Evolutionary conservation across 2,113 vertebrate species (phyloP).

Genomic region (Chaetops frenatus): DNA sequence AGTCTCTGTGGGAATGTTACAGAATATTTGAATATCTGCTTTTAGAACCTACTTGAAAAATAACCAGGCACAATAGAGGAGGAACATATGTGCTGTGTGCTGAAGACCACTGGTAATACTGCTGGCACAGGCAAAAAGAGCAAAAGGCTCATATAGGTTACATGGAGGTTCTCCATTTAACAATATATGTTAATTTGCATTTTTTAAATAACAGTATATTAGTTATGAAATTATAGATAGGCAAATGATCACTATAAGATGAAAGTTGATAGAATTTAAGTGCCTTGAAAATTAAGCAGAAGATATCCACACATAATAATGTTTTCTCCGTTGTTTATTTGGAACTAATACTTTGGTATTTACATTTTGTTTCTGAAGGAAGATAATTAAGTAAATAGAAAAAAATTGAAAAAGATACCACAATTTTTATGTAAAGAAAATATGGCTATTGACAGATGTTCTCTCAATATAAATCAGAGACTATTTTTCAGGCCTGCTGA

Average conservation of each 20-base stretch:
- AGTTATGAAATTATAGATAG: neutral
- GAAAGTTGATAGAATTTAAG: neutral
- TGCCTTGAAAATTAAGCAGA: neutral
- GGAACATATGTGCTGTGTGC: neutral
- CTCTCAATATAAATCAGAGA: neutral
- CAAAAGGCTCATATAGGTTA: neutral
- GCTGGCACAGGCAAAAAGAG: neutral
- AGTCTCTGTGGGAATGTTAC: neutral
- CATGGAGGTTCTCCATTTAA: neutral
- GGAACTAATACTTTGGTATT: neutral
- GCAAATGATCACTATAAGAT: neutral
- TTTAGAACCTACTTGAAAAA: conserved; percentile 12
- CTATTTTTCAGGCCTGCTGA: neutral
- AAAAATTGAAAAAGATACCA: neutral
- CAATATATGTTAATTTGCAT: neutral
- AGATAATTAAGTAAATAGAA: neutral
- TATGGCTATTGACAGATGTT: neutral
- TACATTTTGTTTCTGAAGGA: neutral
- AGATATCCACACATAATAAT: neutral
- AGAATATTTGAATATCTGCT: conserved; percentile 18
- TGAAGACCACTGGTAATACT: neutral
- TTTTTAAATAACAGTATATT: neutral
- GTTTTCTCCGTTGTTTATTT: neutral
- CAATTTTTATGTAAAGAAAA: neutral
- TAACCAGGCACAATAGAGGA: neutral